Conservation (phyloP, 2,888 invertebrate genomes). For the Glyphotaelius pellucidus region DNA sequence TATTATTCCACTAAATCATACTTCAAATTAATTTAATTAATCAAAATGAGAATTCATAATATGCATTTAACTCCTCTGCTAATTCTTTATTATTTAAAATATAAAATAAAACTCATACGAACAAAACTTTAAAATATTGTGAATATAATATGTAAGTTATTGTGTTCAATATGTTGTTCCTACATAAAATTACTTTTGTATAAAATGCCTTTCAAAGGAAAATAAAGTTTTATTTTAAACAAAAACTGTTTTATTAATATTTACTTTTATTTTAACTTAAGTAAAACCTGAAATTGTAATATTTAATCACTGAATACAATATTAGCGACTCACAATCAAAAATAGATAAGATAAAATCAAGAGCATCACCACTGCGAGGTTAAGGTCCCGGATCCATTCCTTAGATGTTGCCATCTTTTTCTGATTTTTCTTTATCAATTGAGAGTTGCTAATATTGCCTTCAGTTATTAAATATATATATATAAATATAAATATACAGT, state of each 20-base stretch:
- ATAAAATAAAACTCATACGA: constrained; percentile 10
- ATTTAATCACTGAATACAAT: too few relatives aligned
- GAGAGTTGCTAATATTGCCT: too few relatives aligned
- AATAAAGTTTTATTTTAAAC: constrained; percentile 44
- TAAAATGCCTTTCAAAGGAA: constrained; percentile 17
- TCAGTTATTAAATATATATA: too few relatives aligned
- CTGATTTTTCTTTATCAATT: too few relatives aligned
- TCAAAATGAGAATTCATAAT: constrained; percentile 24
- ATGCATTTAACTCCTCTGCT: constrained; percentile 44
- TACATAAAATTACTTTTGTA: constrained; percentile 50
- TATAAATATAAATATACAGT: too few relatives aligned
- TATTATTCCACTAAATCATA: constrained; percentile 43
- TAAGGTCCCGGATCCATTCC: too few relatives aligned
- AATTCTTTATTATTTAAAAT: constrained; percentile 12
- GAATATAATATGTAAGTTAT: constrained; percentile 15
- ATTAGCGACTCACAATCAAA: neutral
- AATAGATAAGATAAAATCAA: too few relatives aligned
- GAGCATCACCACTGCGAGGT: too few relatives aligned
- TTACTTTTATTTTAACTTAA: too few relatives aligned
- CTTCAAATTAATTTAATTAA: constrained; percentile 46
- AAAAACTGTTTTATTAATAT: constrained; percentile 9
- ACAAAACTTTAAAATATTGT: constrained; percentile 27
- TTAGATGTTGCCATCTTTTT: too few relatives aligned
- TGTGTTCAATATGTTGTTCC: constrained; percentile 44
- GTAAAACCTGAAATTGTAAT: too few relatives aligned